Percentiles rank a stretch among this genome's conserved stretches.
Evolutionary conservation across 2,113 vertebrate species (phyloP).

Genomic region (Chaenocephalus aceratus): DNA sequence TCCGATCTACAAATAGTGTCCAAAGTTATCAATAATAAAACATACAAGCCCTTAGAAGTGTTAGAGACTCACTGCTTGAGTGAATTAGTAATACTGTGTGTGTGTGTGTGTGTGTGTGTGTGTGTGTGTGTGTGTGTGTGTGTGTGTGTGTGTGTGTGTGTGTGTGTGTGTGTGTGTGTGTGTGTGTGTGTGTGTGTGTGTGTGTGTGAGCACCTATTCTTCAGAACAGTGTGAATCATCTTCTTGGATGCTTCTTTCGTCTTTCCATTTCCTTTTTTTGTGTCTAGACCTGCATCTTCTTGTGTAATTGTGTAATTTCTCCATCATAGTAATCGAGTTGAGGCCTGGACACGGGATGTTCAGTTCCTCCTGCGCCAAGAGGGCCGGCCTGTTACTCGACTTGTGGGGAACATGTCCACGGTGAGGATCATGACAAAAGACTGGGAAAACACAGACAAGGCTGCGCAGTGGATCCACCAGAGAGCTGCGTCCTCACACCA

Average conservation of each 20-base stretch:
- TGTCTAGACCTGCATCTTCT: background rate
- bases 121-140: too few relatives aligned
- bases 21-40: background rate
- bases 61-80: background rate
- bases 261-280: slow-evolving; percentile 24
- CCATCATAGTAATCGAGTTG: slow-evolving; percentile 91
- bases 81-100: slow-evolving; percentile 9
- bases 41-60: background rate
- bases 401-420: slow-evolving; percentile 84
- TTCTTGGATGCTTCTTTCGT: background rate
- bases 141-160: too few relatives aligned
- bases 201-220: slow-evolving; percentile 5
- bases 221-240: slow-evolving; percentile 18
- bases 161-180: too few relatives aligned
- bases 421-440: slow-evolving; percentile 89
- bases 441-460: slow-evolving; percentile 89
- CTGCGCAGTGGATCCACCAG: slow-evolving; percentile 88
- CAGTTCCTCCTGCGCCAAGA: slow-evolving; percentile 93
- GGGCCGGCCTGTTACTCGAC: slow-evolving; percentile 88
- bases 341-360: slow-evolving; percentile 96
- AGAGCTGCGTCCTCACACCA: slow-evolving; percentile 78
- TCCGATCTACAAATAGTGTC: too few relatives aligned
- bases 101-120: too few relatives aligned
- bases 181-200: too few relatives aligned
- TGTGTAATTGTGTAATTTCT: slow-evolving; percentile 10